Base-by-base conservation (phyloP, 2,888 invertebrate genomes). In the Rhopalosiphum nymphaeae region DNA sequence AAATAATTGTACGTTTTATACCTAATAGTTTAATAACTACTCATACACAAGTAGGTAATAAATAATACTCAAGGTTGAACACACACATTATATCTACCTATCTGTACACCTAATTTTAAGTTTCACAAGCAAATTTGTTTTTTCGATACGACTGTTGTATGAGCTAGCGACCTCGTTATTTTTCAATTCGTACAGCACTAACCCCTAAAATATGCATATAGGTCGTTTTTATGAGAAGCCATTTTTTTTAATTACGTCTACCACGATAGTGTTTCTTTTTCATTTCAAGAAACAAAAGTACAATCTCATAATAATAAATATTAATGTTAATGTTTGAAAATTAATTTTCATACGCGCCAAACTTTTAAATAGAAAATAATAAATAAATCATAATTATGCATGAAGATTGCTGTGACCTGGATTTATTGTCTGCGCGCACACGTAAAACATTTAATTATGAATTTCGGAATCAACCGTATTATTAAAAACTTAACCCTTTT, bases 341-440 rank as follows among this genome's bases (percentile, higher is more conserved):
- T 91, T 85, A 53, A 91, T 91, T 91, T 85, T 44, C 46, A 57
- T 57, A 56, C 44, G 11, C 85, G 3, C 91, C n/a, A 91, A 91
- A 85, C 85, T 91, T 91, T 91, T 91, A 85, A 85, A 91, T 57
- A 91, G 91, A 91, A 91, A 91, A 91, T 91, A 57, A 91, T 85
- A 91, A 56, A 91, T 91, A 91, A 91, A 91, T 91, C 91, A 91
- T 91, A 56, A 91, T 91, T 91, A 91, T 26, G 25, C 56, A 91
- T 85, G 85, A 56, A 91, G 91, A 91, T 91, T 91, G 56, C 29
- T 85, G 44, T 91, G 91, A 91, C 91, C 91, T 85, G 85, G 44
- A 91, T 91, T 85, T 91, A 91, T 85, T 85, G 42, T 85, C 42
- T 36, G 85, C 53, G 53, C 85, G 56, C 85, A 56, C 44, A n/a